phyloP scores from a whole-genome alignment of 2,113 vertebrate species.

The Lucifuga dentata region DNA sequence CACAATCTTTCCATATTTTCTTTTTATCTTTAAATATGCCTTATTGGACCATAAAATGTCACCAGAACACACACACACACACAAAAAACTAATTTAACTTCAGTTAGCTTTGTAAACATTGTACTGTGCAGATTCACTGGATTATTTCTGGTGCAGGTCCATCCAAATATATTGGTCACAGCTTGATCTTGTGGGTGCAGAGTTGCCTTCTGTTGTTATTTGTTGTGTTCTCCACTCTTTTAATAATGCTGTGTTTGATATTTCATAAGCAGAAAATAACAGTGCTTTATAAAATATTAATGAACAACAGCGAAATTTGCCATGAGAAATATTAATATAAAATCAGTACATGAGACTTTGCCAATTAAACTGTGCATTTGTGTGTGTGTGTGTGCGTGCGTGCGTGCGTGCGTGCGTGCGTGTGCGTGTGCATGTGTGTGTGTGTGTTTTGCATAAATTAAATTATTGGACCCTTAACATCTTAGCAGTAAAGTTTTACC shows the following conservation, averaged over 20 bases:
- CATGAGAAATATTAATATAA: slow-evolving; percentile 32
- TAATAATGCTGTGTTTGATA: slow-evolving; percentile 84
- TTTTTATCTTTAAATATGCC: too few relatives aligned
- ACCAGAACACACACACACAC: too few relatives aligned
- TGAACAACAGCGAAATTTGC: slow-evolving; percentile 46
- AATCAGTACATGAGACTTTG: slow-evolving; percentile 7
- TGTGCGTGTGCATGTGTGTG: not conserved
- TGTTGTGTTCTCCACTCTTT: slow-evolving; percentile 83
- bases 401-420: not conserved
- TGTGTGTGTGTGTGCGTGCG: not conserved
- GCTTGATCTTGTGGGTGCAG: not conserved
- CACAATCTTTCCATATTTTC: too few relatives aligned
- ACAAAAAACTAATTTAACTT: too few relatives aligned
- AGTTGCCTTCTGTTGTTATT: slow-evolving; percentile 29
- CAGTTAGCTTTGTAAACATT: too few relatives aligned
- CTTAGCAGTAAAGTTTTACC: not conserved
- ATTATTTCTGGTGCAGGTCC: slow-evolving; percentile 4
- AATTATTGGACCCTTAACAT: not conserved
- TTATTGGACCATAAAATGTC: too few relatives aligned
- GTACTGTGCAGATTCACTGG: too few relatives aligned
- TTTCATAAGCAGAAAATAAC: slow-evolving; percentile 68
- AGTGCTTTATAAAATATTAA: slow-evolving; percentile 87
- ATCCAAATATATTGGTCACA: not conserved
- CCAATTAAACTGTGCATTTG: slow-evolving; percentile 23
- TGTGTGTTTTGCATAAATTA: slow-evolving; percentile 4